Conservation (phyloP, 53 echinoderm and acorn worm species). For the Antedon mediterranea region DNA sequence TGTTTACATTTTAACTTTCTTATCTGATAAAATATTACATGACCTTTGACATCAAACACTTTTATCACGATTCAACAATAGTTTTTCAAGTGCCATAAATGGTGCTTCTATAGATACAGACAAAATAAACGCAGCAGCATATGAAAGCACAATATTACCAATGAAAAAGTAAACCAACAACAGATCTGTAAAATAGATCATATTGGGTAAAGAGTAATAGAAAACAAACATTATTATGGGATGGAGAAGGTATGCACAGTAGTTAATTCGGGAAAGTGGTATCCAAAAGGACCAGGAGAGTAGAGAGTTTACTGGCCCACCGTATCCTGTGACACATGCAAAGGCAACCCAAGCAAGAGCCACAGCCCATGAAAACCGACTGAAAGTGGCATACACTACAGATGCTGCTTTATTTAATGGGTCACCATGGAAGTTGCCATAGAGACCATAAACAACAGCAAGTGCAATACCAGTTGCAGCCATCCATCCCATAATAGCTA, state of each 20-base stretch:
- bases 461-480: constrained; percentile 9
- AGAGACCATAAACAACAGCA: constrained; percentile 14
- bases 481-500: constrained; percentile 18
- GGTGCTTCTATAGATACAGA: constrained; percentile 51
- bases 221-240: constrained; percentile 14
- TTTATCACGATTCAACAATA: background rate
- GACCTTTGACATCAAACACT: background rate
- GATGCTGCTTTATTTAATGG: constrained; percentile 6
- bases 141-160: constrained; percentile 36
- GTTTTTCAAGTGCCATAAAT: constrained; percentile 43
- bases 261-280: constrained; percentile 39
- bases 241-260: constrained; percentile 33
- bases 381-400: constrained; percentile 8
- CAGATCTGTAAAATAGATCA: background rate
- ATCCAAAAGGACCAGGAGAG: constrained; percentile 40
- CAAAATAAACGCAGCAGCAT: constrained; percentile 35
- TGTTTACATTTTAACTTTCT: too few relatives aligned
- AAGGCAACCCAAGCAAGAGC: constrained; percentile 35
- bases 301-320: constrained; percentile 35
- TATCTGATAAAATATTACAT: too few relatives aligned
- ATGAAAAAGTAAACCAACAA: constrained; percentile 31
- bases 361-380: constrained; percentile 12
- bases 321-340: constrained; percentile 28
- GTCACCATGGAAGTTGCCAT: background rate
- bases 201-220: background rate